A percentile compares a stretch with the other conserved stretches of the same genome.
Conservation (phyloP, 2,113 vertebrate species). For the Anoplopoma fimbria region DNA sequence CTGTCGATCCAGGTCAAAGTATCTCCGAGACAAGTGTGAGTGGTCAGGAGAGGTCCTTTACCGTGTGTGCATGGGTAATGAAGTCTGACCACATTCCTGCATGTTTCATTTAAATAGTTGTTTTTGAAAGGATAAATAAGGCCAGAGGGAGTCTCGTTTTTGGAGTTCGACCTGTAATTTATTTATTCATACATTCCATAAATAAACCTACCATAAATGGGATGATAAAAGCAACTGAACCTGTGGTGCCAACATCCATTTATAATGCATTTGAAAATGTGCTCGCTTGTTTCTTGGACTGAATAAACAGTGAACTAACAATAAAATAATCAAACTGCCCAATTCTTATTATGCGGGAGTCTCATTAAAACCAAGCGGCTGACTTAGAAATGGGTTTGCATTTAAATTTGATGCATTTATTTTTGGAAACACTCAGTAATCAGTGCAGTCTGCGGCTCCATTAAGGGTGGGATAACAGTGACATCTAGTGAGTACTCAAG, state of each 20-base stretch:
- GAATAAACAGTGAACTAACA: not conserved
- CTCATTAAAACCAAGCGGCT: conserved; percentile 9
- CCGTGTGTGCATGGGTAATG: not conserved
- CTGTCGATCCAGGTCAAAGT: conserved; percentile 44
- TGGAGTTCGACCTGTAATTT: not conserved
- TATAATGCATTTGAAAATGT: not conserved
- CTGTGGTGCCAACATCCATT: not conserved
- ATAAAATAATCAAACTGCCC: not conserved
- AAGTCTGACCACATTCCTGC: not conserved
- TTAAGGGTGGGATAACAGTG: conserved; percentile 59
- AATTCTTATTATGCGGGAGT: not conserved
- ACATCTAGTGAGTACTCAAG: conserved; percentile 68
- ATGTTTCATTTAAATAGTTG: not conserved
- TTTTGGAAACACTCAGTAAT: conserved; percentile 6
- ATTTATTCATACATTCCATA: not conserved
- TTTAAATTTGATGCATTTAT: conserved; percentile 41
- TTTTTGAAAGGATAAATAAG: not conserved
- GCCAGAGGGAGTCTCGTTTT: too few species aligned
- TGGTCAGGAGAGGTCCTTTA: not conserved
- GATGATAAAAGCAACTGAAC: not conserved
- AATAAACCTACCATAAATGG: not conserved
- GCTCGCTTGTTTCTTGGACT: not conserved
- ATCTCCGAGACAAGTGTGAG: not conserved
- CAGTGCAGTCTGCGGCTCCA: not conserved
- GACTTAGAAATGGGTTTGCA: not conserved